Base-by-base conservation (phyloP, 2,888 invertebrate genomes). In the Furcula furcula region DNA sequence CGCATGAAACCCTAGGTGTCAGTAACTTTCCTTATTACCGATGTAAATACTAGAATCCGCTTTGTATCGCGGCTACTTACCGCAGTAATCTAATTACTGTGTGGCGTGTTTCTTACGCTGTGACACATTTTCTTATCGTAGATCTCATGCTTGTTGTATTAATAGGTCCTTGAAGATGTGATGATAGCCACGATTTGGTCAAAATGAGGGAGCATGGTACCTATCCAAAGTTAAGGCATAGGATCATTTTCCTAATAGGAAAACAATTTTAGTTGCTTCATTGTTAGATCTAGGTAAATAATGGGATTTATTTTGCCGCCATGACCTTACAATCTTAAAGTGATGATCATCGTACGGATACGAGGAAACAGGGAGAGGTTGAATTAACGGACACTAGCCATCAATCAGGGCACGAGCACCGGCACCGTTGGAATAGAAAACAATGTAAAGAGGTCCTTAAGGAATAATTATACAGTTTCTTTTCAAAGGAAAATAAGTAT, bases 1-100 rank as follows among this genome's bases (percentile, higher is more conserved):
- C 3, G 38, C 34, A 46, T 36, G 83, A 85, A 85, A 79, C 84
- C 84, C 63, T 81, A 83, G 79, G 83, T 82, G 82, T 80, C 73
- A 56, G 69, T 39, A 58, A 62, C 60, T 77, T 70, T 53, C 57
- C 56, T 30, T 30, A 31, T 25, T 45, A 59, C 56, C 53, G 53
- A 57, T 68, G 76, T 80, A 80, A 84, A 67, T 66, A 67, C 63
- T 38, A 34, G 64, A 78, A 85, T 84, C 85, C 67, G 81, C 81
- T 84, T 84, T 82, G 75, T 71, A 47, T 49, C 36, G 39, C 61
- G 65, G 66, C 68, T 68, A 73, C 71, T 77, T 75, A 70, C 65
- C 54, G 40, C 48, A 39, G 57, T 84, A 85, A 85, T 84, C 70
- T 68, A 81, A 74, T 85, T 83, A 82, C 33, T 35, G 46, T 34